Conservation (phyloP, 2,113 vertebrate genomes). For the Drymodes brunneopygia region DNA sequence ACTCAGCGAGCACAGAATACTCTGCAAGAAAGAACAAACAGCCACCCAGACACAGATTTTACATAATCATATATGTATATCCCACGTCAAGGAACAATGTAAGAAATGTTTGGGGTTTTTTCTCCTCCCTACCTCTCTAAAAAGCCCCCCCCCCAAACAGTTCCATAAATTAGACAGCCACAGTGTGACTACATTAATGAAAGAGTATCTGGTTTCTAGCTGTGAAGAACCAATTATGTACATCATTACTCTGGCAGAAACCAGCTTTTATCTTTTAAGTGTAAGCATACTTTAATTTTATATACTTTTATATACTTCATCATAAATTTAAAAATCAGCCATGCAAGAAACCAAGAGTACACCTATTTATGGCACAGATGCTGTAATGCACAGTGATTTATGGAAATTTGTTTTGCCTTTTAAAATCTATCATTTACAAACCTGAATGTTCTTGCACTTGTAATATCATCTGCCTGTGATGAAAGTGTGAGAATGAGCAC, state of each 20-base stretch:
- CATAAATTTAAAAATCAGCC: slow-evolving; percentile 8
- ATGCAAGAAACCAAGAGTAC: background rate
- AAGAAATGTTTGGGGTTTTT: background rate
- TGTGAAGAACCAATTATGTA: slow-evolving; percentile 3
- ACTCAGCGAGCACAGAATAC: slow-evolving; percentile 83
- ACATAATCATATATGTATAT: background rate
- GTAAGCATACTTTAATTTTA: slow-evolving; percentile 20
- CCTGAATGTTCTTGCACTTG: background rate
- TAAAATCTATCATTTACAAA: background rate
- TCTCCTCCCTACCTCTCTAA: background rate
- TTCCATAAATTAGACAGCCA: slow-evolving; percentile 11
- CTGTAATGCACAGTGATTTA: background rate
- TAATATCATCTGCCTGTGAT: background rate
- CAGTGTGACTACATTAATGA: background rate
- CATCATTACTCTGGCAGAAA: background rate
- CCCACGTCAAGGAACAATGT: background rate
- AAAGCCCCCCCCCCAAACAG: background rate
- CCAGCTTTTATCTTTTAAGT: slow-evolving; percentile 8
- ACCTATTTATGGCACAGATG: slow-evolving; percentile 15
- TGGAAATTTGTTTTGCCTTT: slow-evolving; percentile 1
- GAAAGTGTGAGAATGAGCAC: slow-evolving; percentile 4
- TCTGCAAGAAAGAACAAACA: slow-evolving; percentile 69
- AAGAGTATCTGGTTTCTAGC: slow-evolving; percentile 28
- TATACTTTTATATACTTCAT: background rate
- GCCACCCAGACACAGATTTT: slow-evolving; percentile 28